Conservation (phyloP, 1,140 invertebrate genomes). For the Zophobas atratus region DNA sequence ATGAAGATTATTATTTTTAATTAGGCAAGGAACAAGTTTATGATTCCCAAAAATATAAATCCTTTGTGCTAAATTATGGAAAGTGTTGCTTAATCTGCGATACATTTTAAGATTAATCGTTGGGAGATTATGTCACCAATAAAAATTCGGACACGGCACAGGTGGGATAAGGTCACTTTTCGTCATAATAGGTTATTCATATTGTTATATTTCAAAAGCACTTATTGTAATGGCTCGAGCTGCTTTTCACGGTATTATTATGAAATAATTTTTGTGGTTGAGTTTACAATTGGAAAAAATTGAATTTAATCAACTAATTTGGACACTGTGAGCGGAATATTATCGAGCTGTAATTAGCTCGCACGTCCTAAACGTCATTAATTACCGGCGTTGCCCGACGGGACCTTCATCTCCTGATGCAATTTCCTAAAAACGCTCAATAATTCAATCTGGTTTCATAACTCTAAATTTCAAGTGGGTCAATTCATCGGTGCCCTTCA, state of each 20-base stretch:
- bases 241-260: neutral
- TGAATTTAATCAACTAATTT: neutral
- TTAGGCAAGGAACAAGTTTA: neutral
- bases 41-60: neutral
- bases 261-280: neutral
- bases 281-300: neutral
- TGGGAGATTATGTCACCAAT: neutral
- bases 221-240: neutral
- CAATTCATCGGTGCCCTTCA: constrained; percentile 40
- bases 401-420: constrained; percentile 30
- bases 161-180: constrained; percentile 13
- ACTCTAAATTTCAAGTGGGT: constrained; percentile 20
- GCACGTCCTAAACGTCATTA: neutral
- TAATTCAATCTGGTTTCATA: constrained; percentile 21
- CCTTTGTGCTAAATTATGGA: constrained; percentile 3
- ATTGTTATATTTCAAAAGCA: neutral
- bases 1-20: constrained; percentile 2
- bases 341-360: neutral
- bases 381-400: constrained; percentile 19
- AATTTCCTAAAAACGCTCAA: constrained; percentile 29
- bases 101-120: constrained; percentile 1
- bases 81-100: neutral
- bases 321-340: neutral
- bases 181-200: neutral
- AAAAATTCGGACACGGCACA: neutral